Evolutionary conservation across 2,797 vertebrate species (phyloP), one percentile per base, ranked within the genome.

Genomic region (Falco columbarius): DNA sequence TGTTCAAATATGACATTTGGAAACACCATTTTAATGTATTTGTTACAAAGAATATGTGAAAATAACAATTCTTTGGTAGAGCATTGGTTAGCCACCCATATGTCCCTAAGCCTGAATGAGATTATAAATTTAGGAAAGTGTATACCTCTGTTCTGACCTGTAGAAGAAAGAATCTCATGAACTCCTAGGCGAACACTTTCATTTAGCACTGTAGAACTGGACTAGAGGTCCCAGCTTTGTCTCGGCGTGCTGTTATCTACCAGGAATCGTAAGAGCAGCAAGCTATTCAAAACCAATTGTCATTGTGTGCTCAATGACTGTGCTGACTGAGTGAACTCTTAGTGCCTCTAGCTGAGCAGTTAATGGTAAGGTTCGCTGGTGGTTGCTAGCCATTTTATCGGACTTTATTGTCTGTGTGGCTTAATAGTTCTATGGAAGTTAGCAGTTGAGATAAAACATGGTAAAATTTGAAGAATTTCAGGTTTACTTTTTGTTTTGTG

Each of bases 1-100:
- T 93, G 70, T 79, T 95, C 81, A 82, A 94, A 84, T 34, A 36
- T 96, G 83, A 71, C 68, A 95, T 96, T 97, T 95, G 75, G 62
- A 91, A 96, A 90, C 42, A 92, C 47, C 21, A 86, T 92, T 88
- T 96, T 92, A 67, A 84, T 52, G 8, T 86, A 52, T 85, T 88
- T 96, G 63, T 94, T 95, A 72, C 63, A 91, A 79, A 75, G 30
- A 59, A 73, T 80, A 92, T 59, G 59, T 97, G 93, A 96, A 96
- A 97, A 96, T 92, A 86, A 34, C 32, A 38, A 19, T 91, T 86
- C 5, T 76, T 85, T 40, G 81, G 29, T 67, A 70, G 58, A 92
- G 27, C n/a, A 19, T 61, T 92, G 40, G 18, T 12, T 34, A 93
- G 58, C 44, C 65, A 65, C 58, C 70, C 73, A 1, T 85, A 38